Base-by-base conservation (phyloP, 2,113 vertebrate species). In the Thermophis baileyi region DNA sequence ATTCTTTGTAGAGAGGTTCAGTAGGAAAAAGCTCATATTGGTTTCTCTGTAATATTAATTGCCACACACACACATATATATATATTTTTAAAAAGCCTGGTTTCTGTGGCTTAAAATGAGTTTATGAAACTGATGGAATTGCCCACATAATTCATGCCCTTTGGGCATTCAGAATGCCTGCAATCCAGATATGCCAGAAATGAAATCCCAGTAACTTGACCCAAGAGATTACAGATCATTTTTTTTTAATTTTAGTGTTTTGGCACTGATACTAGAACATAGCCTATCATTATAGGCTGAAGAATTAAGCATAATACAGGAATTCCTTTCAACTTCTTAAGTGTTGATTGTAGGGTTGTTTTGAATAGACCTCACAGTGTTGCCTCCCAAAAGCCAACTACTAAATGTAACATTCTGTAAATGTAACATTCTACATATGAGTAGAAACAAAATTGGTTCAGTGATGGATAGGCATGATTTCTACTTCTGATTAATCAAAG, bases 1-100 rank as follows among this genome's bases (percentile, higher is more conserved):
- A 89, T 94, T 30, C 0, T 4, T 74, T 22, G 6, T 0, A 7
- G 25, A 2, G 25, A 12, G 14, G 47, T 88, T 92, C 1, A 30
- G 11, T 9, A 11, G 86, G n/a, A 0, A 1, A 87, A 87, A 30
- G 1, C 57, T 20, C 6, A 2, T 0, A 0, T 87, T 49, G 89
- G 27, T 18, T 40, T 25, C 6, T 11, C 0, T 40, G 90, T 46
- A 0, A 0, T 81, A 46, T 86, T 1, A 0, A 57, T 53, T n/a
- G 10, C 24, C 27, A 53, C n/a, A 51, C 12, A 49, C 49, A 50
- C 49, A 50, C 10, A 50, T 9, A 44, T 3, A 50, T 9, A 51
- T 0, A 51, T 3, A 53, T 0, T 16, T 51, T 51, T 24, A 20
- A 24, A 55, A 54, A 24, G 91, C 55, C 50, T 40, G 25, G 49